These are phyloP conservation scores for Drosophila sordidapex DNA, from an alignment of 2,888 invertebrate genomes.

Conservation along the genomic window DNA sequence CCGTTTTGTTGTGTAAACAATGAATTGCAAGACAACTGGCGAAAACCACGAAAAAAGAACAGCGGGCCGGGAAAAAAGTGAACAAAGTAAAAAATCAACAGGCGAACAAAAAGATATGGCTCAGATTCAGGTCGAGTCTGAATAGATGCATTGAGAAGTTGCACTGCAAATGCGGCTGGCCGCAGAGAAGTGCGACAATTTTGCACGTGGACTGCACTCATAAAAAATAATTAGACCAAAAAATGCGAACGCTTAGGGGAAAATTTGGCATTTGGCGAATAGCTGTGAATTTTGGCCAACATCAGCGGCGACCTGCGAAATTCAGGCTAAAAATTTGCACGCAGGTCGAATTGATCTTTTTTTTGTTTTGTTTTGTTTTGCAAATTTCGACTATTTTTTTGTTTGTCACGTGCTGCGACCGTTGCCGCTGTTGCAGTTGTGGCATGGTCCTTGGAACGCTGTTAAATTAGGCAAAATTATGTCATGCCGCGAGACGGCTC, in stretches of 20 bases:
- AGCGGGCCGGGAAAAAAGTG: conserved; percentile 45
- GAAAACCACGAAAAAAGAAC: conserved; percentile 56
- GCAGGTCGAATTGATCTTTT: conserved; percentile 29
- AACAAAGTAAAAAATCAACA: conserved; percentile 63
- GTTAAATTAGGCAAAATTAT: conserved; percentile 76
- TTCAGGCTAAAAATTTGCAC: conserved; percentile 64
- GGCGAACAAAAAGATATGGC: conserved; percentile 41
- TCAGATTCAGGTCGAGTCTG: conserved; percentile 28
- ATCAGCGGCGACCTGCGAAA: conserved; percentile 55
- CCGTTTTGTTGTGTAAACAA: conserved; percentile 29
- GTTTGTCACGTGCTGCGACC: conserved; percentile 74
- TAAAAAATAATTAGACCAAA: conserved; percentile 83
- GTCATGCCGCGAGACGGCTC: conserved; percentile 66
- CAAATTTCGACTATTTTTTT: conserved; percentile 37
- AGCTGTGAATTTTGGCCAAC: conserved; percentile 12
- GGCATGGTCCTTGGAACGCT: conserved; percentile 61
- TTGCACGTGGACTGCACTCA: conserved; percentile 72
- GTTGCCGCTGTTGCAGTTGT: conserved; percentile 11
- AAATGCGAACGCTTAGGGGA: conserved; percentile 65
- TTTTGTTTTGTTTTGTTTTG: conserved; percentile 22
- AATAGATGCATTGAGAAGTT: conserved; percentile 13
- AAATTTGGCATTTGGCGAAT: conserved; percentile 8
- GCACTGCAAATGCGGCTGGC: conserved; percentile 59
- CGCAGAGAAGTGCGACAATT: conserved; percentile 77
- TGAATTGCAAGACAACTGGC: conserved; percentile 25